phyloP scores from a whole-genome alignment of 1,140 invertebrate species.

The Himalopsyche phryganea region DNA sequence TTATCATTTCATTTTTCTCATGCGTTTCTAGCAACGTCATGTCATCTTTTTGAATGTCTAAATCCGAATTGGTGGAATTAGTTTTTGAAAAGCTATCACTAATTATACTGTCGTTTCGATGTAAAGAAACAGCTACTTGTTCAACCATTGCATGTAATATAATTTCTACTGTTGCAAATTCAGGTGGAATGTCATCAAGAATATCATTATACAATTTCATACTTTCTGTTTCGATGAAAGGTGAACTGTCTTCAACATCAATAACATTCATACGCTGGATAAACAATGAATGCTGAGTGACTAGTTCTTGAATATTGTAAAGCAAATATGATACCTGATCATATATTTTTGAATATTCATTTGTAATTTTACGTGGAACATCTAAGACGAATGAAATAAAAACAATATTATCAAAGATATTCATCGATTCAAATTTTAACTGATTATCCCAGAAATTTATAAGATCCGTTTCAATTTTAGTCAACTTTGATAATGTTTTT shows the following conservation, averaged over 20 bases:
- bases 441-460: too few relatives aligned
- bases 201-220: slow-evolving; percentile 39
- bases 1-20: too few relatives aligned
- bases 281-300: slow-evolving; percentile 48
- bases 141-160: slow-evolving; percentile 48
- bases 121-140: too few relatives aligned
- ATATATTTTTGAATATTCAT: slow-evolving; percentile 44
- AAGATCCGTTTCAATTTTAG: too few relatives aligned
- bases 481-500: too few relatives aligned
- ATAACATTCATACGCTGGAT: slow-evolving; percentile 49
- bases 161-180: slow-evolving; percentile 44
- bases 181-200: slow-evolving; percentile 43
- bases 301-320: slow-evolving; percentile 54
- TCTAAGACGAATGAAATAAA: slow-evolving; percentile 48
- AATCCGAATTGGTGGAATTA: too few relatives aligned
- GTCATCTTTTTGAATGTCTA: too few relatives aligned
- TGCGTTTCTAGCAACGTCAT: too few relatives aligned
- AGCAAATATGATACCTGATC: slow-evolving; percentile 50
- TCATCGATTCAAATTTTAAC: slow-evolving; percentile 28
- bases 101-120: too few relatives aligned
- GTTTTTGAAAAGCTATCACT: too few relatives aligned
- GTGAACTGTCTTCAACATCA: slow-evolving; percentile 34
- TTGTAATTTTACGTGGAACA: slow-evolving; percentile 38
- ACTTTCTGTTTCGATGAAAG: slow-evolving; percentile 17
- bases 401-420: slow-evolving; percentile 45